Conservation (phyloP, 2,113 vertebrate genomes). For the Bos taurus region ARS-UCD2.0 NC_037330.1:35894001-35894500, state of each 20-base stretch:
- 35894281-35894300: neutral
- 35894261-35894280: constrained; percentile 19
- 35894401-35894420: neutral
- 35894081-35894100: neutral
- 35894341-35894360: constrained; percentile 20
- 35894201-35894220: constrained; percentile 15
- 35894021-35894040: neutral
- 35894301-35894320: neutral
- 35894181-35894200: neutral
- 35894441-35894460: neutral
- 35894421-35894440: neutral
- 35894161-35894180: neutral
- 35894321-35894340: constrained; percentile 35
- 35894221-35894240: neutral
- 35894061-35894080: neutral
- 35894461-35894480: neutral
- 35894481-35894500: neutral
- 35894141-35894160: neutral
- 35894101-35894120: neutral
- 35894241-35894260: neutral
- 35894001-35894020: neutral
- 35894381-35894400: neutral
- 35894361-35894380: constrained; percentile 44
- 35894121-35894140: neutral
- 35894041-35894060: neutral